Evolutionary conservation across 64 coral and sea anemone species (phyloP).

Genomic region (Stichodactyla helianthus): DNA sequence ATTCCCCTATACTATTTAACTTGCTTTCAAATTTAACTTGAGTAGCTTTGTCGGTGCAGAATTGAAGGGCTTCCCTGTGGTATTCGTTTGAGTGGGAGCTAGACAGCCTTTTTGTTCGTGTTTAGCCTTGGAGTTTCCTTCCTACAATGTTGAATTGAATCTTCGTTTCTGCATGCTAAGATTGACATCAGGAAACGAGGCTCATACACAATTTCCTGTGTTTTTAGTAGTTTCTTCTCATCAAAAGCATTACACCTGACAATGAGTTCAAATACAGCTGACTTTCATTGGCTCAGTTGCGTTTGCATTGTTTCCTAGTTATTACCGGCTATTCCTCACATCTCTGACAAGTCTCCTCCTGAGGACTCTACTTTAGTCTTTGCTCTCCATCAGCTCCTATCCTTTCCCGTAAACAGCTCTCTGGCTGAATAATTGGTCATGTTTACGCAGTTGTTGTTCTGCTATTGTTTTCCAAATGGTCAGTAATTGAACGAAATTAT

Average conservation of each 20-base stretch:
- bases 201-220: conserved; percentile 65
- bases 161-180: conserved; percentile 30
- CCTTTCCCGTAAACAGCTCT: conserved; percentile 54
- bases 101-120: background rate
- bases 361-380: conserved; percentile 19
- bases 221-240: conserved; percentile 59
- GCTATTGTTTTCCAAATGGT: conserved; percentile 68
- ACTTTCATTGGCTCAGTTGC: conserved; percentile 56
- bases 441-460: conserved; percentile 54
- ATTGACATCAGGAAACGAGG: conserved; percentile 73
- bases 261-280: conserved; percentile 56
- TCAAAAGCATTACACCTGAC: conserved; percentile 58
- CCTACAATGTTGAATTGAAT: conserved; percentile 19
- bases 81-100: background rate
- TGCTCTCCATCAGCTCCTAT: conserved; percentile 34
- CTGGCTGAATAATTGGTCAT: conserved; percentile 64
- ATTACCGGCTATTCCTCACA: conserved; percentile 54
- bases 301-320: conserved; percentile 45
- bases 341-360: conserved; percentile 51
- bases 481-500: conserved; percentile 89
- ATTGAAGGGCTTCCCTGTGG: too few species aligned
- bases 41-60: background rate
- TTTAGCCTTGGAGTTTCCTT: background rate
- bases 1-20: background rate
- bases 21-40: background rate